Evolutionary conservation across 2,888 invertebrate genomes (phyloP), one percentile per base, ranked within the genome.

Genomic region (Drosophila limbata): DNA sequence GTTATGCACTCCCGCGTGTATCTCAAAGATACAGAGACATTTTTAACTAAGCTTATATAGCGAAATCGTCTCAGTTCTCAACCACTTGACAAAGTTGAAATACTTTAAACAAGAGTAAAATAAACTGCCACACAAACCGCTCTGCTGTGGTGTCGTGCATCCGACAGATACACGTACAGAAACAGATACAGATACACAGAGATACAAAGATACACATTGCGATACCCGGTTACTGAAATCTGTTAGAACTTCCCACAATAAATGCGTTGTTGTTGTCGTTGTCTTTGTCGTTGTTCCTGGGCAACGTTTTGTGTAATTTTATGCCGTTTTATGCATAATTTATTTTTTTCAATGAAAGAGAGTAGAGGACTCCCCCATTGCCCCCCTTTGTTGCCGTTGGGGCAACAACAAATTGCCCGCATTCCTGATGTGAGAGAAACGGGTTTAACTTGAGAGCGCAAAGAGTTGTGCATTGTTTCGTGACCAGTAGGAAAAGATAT

Each of bases 251-350:
- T 84, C 84, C 81, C 84, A 86, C 84, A 83, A 81, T 73, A 67
- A 75, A 70, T 47, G 66, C 52, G 33, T 53, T 37, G 60, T 35
- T 37, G 33, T 48, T 52, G 56, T 51, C 53, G 71, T 79, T 70
- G 42, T 25, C 15, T 59, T 39, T 59, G 65, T 28, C 39, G 59
- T 63, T 67, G 74, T 84, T 72, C 73, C 69, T 80, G 63, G 63
- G 70, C 59, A 82, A 59, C 61, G 71, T 77, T 80, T 70, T 59
- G 40, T 77, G 79, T 85, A 81, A 79, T 83, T 68, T 73, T 68
- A 71, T 80, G 72, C 81, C 72, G 59, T 67, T 77, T 75, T 79
- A 82, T 84, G 83, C 81, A 87, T 88, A 86, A 79, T 84, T 86
- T 87, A 79, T 80, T 67, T 81, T 79, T 69, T 82, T 79, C 77